Conservation (phyloP, 2,797 vertebrate genomes). For the Miichthys miiuy region DNA sequence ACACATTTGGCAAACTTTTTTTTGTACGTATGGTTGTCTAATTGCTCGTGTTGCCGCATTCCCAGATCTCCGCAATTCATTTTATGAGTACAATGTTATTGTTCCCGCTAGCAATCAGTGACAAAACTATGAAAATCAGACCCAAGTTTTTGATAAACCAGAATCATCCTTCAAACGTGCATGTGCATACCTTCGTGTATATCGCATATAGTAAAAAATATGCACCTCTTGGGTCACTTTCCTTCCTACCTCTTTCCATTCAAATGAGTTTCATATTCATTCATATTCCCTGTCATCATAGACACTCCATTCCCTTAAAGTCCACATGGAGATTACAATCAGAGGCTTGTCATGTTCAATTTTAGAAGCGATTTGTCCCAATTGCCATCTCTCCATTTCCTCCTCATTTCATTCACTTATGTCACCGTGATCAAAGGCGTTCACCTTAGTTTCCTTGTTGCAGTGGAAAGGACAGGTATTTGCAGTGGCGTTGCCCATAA, state of each 20-base stretch:
- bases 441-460: constrained; percentile 71
- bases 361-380: constrained; percentile 82
- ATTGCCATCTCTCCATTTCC: constrained; percentile 80
- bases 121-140: not conserved
- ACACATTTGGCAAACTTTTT: not conserved
- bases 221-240: constrained; percentile 22
- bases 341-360: constrained; percentile 85
- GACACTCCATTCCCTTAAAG: constrained; percentile 72
- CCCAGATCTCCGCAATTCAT: not conserved
- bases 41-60: not conserved
- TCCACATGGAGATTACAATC: constrained; percentile 84
- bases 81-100: not conserved
- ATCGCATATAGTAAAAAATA: constrained; percentile 13
- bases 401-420: constrained; percentile 82
- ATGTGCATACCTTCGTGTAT: not conserved
- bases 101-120: not conserved
- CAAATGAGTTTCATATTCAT: constrained; percentile 69
- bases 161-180: not conserved
- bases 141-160: not conserved
- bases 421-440: constrained; percentile 79
- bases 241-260: constrained; percentile 22
- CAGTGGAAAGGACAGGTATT: constrained; percentile 70
- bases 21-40: not conserved
- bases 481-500: constrained; percentile 61
- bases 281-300: constrained; percentile 70